Conservation (phyloP, 2,888 invertebrate genomes). For the Melinopterus prodromus region DNA sequence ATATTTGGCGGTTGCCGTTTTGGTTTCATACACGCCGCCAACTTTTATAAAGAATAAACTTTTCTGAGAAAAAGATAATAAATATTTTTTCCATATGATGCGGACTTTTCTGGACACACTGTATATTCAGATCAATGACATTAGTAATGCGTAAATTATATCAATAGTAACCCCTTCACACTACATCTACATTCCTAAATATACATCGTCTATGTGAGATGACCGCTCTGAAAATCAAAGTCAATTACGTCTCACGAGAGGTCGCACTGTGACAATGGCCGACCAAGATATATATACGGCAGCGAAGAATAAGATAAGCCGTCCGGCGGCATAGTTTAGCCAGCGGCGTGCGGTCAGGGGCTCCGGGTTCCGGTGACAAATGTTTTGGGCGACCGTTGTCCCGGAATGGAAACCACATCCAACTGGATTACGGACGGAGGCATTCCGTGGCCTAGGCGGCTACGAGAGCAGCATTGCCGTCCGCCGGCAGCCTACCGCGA, state of each 20-base stretch:
- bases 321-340: constrained; percentile 29
- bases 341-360: constrained; percentile 31
- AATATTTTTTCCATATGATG: too few species aligned
- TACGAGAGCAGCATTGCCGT: constrained; percentile 37
- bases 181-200: too few species aligned
- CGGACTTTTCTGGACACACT: too few species aligned
- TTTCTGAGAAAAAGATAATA: too few species aligned
- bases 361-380: constrained; percentile 54
- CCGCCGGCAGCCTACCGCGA: constrained; percentile 47
- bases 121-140: too few species aligned
- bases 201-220: too few species aligned
- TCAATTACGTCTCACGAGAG: constrained; percentile 29
- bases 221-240: constrained; percentile 18
- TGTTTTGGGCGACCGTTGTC: constrained; percentile 47
- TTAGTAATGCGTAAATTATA: too few species aligned
- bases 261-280: background rate
- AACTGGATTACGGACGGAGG: constrained; percentile 55
- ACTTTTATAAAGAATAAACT: too few species aligned
- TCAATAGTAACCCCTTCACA: too few species aligned
- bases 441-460: constrained; percentile 39
- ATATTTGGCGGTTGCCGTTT: too few species aligned
- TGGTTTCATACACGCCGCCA: too few species aligned
- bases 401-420: constrained; percentile 55
- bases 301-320: constrained; percentile 34
- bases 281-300: constrained; percentile 28